phyloP scores from a whole-genome alignment of 2,797 vertebrate species.

The Protosalanx chinensis region DNA sequence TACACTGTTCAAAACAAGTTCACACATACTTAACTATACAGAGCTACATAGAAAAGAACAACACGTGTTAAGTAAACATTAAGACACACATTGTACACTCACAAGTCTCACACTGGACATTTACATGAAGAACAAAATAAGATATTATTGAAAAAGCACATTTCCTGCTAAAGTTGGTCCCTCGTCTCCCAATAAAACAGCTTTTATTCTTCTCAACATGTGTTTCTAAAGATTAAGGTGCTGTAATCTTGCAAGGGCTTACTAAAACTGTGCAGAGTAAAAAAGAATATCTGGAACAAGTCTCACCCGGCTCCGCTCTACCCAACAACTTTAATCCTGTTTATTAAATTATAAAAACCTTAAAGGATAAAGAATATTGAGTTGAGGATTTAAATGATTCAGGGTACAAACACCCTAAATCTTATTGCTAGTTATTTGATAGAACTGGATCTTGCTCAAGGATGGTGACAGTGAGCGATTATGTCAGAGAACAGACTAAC shows the following conservation, averaged over 20 bases:
- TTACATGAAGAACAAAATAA: slow-evolving; percentile 50
- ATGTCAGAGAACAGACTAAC: slow-evolving; percentile 59
- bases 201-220: slow-evolving; percentile 89
- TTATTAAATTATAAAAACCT: slow-evolving; percentile 89
- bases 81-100: slow-evolving; percentile 3
- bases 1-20: slow-evolving; percentile 40
- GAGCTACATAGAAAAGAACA: neutral
- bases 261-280: slow-evolving; percentile 71
- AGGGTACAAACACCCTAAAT: slow-evolving; percentile 64
- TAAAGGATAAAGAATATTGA: slow-evolving; percentile 83
- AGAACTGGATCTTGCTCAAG: slow-evolving; percentile 72
- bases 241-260: slow-evolving; percentile 79
- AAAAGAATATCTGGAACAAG: slow-evolving; percentile 72
- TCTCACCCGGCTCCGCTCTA: slow-evolving; percentile 63
- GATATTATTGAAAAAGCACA: slow-evolving; percentile 79
- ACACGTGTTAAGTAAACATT: slow-evolving; percentile 41
- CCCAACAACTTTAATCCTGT: slow-evolving; percentile 79
- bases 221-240: slow-evolving; percentile 85
- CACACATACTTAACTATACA: slow-evolving; percentile 19
- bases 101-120: slow-evolving; percentile 47
- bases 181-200: slow-evolving; percentile 85
- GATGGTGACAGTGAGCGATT: slow-evolving; percentile 61
- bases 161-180: slow-evolving; percentile 82
- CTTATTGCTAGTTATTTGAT: slow-evolving; percentile 72
- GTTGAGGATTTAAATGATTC: slow-evolving; percentile 77